These are phyloP conservation scores for Sebastes reedi DNA, from an alignment of 2,797 vertebrate species.

Conservation along the genomic window DNA sequence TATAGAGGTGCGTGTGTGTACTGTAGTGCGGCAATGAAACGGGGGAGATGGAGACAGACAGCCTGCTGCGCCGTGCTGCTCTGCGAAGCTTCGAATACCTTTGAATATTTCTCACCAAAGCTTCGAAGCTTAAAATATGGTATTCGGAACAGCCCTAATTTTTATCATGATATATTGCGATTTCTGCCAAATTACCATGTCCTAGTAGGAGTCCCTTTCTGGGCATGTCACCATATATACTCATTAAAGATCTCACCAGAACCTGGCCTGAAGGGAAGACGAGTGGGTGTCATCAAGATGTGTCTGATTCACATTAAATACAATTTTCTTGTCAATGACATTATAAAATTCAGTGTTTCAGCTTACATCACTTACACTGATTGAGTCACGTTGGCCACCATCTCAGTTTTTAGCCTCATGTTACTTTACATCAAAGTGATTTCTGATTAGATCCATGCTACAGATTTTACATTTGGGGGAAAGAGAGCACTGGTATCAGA, in stretches of 20 bases:
- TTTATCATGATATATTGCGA: background rate
- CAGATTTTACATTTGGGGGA: background rate
- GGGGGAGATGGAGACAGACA: too few relatives aligned
- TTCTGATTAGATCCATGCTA: background rate
- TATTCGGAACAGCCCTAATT: background rate
- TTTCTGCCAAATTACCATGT: background rate
- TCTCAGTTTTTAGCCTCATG: background rate
- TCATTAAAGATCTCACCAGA: background rate
- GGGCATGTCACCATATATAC: background rate
- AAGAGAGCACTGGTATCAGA: background rate
- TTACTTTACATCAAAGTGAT: background rate
- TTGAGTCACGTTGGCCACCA: background rate
- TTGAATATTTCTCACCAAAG: too few relatives aligned
- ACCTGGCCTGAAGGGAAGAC: background rate
- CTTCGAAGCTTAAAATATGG: too few relatives aligned
- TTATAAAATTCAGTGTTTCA: background rate
- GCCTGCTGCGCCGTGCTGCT: too few relatives aligned
- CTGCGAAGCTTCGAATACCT: too few relatives aligned
- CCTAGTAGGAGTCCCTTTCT: background rate
- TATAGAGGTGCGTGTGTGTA: too few relatives aligned
- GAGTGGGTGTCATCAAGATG: background rate
- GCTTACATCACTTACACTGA: background rate
- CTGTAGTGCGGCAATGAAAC: too few relatives aligned
- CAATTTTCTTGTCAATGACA: background rate
- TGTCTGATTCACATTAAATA: background rate